phyloP scores from a whole-genome alignment of 1,140 invertebrate species.

The Rhagoletis zephyria region DNA sequence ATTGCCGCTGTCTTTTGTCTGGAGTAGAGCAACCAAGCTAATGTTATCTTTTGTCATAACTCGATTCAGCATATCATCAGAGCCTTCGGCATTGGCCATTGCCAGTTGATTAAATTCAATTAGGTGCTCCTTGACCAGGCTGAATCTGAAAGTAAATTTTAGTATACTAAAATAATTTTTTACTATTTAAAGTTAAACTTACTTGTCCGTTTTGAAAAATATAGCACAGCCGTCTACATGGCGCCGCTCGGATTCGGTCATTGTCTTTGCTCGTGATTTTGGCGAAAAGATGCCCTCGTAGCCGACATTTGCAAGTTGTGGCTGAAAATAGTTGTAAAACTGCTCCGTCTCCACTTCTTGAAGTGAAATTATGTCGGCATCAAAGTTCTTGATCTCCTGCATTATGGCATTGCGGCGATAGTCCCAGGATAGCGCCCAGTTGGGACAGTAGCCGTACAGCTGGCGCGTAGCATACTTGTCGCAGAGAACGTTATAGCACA shows the following conservation, averaged over 20 bases:
- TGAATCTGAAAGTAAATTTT: conserved; percentile 85
- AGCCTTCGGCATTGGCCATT: conserved; percentile 97
- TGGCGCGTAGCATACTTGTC: conserved; percentile 98
- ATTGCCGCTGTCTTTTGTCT: conserved; percentile 94
- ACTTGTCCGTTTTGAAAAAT: conserved; percentile 96
- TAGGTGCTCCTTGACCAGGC: conserved; percentile 93
- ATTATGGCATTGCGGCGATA: conserved; percentile 98
- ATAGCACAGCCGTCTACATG: conserved; percentile 99
- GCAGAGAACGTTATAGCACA: conserved; percentile 99
- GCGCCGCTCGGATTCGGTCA: conserved; percentile 96
- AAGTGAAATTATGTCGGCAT: conserved; percentile 97
- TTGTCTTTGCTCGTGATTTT: conserved; percentile 98
- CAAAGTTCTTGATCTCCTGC: conserved; percentile 94
- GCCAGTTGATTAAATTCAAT: conserved; percentile 98
- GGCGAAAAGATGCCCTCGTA: conserved; percentile 98
- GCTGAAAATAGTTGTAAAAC: conserved; percentile 96
- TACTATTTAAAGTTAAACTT: conserved; percentile 74
- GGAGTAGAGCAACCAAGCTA: conserved; percentile 92
- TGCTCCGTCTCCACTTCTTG: conserved; percentile 99
- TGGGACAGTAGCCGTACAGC: conserved; percentile 97
- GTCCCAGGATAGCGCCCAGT: conserved; percentile 97
- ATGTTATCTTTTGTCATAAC: conserved; percentile 99
- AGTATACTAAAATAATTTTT: too few species aligned
- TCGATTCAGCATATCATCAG: conserved; percentile 98
- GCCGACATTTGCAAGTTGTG: conserved; percentile 92